Base-by-base conservation (phyloP, 2,113 vertebrate species). In the Elephas maximus region DNA sequence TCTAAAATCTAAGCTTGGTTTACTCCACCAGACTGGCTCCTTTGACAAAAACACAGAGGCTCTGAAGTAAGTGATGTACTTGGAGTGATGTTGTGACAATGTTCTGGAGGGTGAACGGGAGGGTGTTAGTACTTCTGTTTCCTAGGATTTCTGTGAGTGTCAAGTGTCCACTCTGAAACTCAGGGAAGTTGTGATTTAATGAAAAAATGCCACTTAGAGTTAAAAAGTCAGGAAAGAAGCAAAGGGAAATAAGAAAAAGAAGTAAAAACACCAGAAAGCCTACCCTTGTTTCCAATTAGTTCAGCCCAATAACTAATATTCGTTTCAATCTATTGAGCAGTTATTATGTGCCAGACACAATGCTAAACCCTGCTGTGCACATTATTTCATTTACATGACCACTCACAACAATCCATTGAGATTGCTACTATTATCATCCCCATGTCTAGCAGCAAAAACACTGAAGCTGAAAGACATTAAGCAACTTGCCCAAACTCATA, bases 201-300 rank as follows among this genome's bases (percentile, higher is more conserved):
- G 41, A 77, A 51, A 93, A 90, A 24, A 33, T 26, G 17, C 15
- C 21, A 45, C 44, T 30, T 93, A 21, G 21, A 88, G n/a, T 57
- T 2, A 91, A 88, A 93, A 92, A 44, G 14, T 11, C 5, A 81
- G 76, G 17, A 77, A 80, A 93, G 28, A 76, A 91, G 20, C 24
- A 92, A 77, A 90, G 20, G 2, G 14, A 82, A 93, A 69, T 30
- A 23, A 44, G 10, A 37, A 85, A 30, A 33, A 10, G 1, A 12
- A 90, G 8, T 41, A 71, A 67, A 33, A 89, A 79, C 9, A 78
- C 5, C 85, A 88, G 62, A 85, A 57, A 85, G 8, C 12, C 2
- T 92, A 44, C 23, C 2, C 23, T 33, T 81, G 26, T 71, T 53
- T 63, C 65, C 17, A 73, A 15, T 67, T n/a, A 41, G 3, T 37